These are phyloP conservation scores for Columba livia DNA, from an alignment of 2,113 vertebrate species.

Conservation along the genomic window DNA sequence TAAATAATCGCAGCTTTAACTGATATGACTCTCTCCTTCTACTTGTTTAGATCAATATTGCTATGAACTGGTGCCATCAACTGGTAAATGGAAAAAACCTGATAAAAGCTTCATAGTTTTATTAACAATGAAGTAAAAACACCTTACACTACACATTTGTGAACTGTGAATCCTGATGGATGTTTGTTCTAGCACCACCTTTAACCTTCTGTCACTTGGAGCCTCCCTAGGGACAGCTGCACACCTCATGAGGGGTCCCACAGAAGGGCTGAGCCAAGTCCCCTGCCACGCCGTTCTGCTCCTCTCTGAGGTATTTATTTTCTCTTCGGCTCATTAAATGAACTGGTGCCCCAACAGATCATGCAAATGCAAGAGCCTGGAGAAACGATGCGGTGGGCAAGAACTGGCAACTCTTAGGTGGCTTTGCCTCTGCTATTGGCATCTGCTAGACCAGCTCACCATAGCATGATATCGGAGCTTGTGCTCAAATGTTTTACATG, in stretches of 20 bases:
- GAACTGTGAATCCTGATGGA: neutral
- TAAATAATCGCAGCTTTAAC: neutral
- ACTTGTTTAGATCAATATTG: neutral
- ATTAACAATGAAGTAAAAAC: neutral
- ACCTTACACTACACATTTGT: neutral
- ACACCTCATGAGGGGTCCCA: neutral
- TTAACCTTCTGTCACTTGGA: neutral
- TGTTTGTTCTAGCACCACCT: neutral
- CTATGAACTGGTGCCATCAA: slow-evolving; percentile 27
- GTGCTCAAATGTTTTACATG: neutral
- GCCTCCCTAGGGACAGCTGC: neutral
- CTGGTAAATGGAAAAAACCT: neutral
- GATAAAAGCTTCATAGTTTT: neutral
- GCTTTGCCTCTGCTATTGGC: neutral
- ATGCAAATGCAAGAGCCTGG: neutral
- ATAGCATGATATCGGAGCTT: fast-evolving
- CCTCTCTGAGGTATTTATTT: neutral
- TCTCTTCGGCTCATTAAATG: neutral
- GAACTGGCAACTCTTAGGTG: neutral
- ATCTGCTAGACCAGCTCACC: neutral
- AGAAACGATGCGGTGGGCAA: neutral
- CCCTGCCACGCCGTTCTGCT: neutral
- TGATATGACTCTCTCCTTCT: neutral
- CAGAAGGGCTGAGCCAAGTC: neutral
- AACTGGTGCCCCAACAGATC: neutral